Evolutionary conservation across 2,797 vertebrate species (phyloP).

Genomic region (Danio jaintianensis): DNA sequence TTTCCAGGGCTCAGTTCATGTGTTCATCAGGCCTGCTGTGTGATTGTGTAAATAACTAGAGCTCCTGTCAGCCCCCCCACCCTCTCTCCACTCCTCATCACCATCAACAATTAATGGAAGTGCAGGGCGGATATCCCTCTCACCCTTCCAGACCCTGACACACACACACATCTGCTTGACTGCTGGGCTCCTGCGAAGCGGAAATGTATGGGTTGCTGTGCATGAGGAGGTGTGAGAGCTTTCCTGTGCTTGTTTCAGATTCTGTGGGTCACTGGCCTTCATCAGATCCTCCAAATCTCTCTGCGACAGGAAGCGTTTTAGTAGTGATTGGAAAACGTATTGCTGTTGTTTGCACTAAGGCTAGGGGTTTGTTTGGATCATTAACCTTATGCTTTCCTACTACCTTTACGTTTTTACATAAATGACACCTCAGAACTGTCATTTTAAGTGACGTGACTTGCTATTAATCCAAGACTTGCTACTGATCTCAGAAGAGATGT

Average conservation of each 20-base stretch:
- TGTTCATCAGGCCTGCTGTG: slow-evolving; percentile 52
- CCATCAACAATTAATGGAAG: slow-evolving; percentile 71
- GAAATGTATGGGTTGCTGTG: slow-evolving; percentile 29
- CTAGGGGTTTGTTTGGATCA: slow-evolving; percentile 1
- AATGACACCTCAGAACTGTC: background rate
- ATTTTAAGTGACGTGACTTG: background rate
- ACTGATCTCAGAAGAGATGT: background rate
- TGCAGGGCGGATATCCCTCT: slow-evolving; percentile 67
- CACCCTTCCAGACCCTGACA: slow-evolving; percentile 58
- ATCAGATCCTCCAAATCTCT: background rate
- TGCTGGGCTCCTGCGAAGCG: slow-evolving; percentile 25
- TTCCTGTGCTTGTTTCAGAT: slow-evolving; percentile 20
- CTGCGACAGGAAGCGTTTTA: background rate
- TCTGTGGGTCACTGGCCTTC: slow-evolving; percentile 12
- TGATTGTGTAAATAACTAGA: slow-evolving; percentile 54
- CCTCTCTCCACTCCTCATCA: slow-evolving; percentile 58
- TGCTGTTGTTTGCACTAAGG: background rate
- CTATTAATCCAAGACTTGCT: background rate
- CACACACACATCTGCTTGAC: slow-evolving; percentile 36
- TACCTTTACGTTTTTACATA: background rate
- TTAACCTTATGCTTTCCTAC: background rate
- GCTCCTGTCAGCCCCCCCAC: slow-evolving; percentile 26
- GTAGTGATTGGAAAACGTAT: background rate
- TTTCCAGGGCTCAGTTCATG: slow-evolving; percentile 38
- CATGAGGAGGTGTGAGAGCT: slow-evolving; percentile 21